Evolutionary conservation across 2,797 vertebrate species (phyloP).

Genomic region (Artibeus jamaicensis): DNA sequence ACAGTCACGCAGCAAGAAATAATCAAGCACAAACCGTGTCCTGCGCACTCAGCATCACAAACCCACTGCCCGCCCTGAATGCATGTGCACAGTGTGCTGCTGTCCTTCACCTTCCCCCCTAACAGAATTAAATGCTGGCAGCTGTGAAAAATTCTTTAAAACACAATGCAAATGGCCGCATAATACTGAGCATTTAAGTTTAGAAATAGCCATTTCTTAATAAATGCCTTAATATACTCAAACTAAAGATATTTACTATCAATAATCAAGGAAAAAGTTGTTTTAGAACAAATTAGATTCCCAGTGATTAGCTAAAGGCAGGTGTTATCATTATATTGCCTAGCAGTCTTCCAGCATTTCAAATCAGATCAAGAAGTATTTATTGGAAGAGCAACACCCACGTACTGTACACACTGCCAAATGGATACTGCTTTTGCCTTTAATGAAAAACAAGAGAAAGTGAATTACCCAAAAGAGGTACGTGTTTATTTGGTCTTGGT

Average conservation of each 20-base stretch:
- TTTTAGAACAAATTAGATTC: not conserved
- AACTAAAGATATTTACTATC: not conserved
- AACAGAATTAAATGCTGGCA: not conserved
- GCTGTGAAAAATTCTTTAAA: slow-evolving; percentile 2
- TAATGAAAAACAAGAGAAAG: not conserved
- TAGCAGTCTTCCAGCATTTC: not conserved
- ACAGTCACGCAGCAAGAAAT: not conserved
- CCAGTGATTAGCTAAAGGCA: not conserved
- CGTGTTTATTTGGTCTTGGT: not conserved
- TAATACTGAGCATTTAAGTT: slow-evolving; percentile 10
- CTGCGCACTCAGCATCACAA: not conserved
- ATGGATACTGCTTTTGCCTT: not conserved
- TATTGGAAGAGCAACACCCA: not conserved
- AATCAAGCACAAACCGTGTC: not conserved
- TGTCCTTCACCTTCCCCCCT: not conserved
- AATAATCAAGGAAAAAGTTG: not conserved
- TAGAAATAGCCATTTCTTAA: slow-evolving; percentile 2
- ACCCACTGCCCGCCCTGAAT: not conserved
- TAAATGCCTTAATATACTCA: not conserved
- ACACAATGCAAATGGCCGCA: not conserved
- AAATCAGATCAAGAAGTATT: not conserved
- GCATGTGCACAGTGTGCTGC: too few species aligned
- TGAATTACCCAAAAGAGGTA: not conserved
- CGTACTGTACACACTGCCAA: not conserved
- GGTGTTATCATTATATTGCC: not conserved